Conservation (phyloP, 2,113 vertebrate genomes). For the Dendrocopos noguchii region DNA sequence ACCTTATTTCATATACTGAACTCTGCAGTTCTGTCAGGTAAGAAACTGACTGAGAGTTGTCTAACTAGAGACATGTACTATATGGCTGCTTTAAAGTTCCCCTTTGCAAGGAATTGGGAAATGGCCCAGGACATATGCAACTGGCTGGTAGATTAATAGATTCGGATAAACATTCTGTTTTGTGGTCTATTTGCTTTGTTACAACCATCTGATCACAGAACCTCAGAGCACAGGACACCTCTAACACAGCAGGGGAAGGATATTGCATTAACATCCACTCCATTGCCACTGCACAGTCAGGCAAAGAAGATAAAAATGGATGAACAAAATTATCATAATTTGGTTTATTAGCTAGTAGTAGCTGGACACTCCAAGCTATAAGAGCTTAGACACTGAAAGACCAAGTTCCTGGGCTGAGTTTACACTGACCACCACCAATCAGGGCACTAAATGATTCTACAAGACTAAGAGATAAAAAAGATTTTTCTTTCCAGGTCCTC, state of each 20-base stretch:
- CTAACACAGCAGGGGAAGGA: neutral
- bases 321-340: neutral
- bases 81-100: neutral
- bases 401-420: neutral
- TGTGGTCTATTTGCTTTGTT: neutral
- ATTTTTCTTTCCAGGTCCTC: neutral
- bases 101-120: neutral
- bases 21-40: neutral
- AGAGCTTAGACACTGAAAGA: neutral
- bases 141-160: neutral
- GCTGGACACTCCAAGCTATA: neutral
- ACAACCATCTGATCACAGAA: neutral
- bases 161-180: neutral
- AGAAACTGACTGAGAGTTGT: neutral
- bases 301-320: neutral
- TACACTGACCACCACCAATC: neutral
- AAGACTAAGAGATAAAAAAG: neutral
- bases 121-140: neutral
- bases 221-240: neutral
- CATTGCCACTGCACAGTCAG: neutral
- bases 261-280: neutral
- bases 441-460: neutral
- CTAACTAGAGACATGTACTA: neutral
- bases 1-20: neutral
- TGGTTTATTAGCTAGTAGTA: neutral